Evolutionary conservation across 2,888 invertebrate genomes (phyloP).

Genomic region (Nasonia oneida): DNA sequence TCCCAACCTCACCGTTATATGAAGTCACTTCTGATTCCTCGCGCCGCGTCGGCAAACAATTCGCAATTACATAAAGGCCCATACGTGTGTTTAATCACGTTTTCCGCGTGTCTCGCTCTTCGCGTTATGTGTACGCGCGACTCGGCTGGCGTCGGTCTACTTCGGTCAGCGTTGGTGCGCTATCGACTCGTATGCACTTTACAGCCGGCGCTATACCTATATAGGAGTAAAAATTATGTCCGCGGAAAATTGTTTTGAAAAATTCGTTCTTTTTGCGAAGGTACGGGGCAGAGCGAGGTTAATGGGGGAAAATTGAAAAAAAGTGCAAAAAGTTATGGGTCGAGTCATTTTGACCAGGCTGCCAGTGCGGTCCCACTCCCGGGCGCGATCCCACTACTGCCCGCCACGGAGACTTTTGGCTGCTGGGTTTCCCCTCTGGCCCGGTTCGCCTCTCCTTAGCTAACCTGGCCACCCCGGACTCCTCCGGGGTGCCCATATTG

Average conservation of each 20-base stretch:
- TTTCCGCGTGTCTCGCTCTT: not conserved
- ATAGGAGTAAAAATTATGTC: not conserved
- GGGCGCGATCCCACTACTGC: slow-evolving; percentile 99
- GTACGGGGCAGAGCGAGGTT: not conserved
- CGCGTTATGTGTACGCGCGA: not conserved
- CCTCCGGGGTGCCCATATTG: slow-evolving; percentile 96
- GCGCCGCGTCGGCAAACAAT: slow-evolving; percentile 8
- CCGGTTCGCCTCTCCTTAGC: slow-evolving; percentile 98
- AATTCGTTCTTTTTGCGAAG: slow-evolving; percentile 55
- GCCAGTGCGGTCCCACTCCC: slow-evolving; percentile 94
- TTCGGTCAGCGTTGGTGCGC: not conserved
- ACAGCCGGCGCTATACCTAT: not conserved
- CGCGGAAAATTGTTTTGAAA: slow-evolving; percentile 52
- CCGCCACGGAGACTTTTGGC: slow-evolving; percentile 99
- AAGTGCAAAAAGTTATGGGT: slow-evolving; percentile 83
- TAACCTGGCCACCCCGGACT: slow-evolving; percentile 92
- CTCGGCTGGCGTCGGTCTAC: slow-evolving; percentile 27
- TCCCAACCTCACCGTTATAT: not conserved
- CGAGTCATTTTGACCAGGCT: slow-evolving; percentile 91
- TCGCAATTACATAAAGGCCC: slow-evolving; percentile 7
- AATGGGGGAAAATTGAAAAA: slow-evolving; percentile 67
- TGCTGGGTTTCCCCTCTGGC: slow-evolving; percentile 99
- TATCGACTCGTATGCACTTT: not conserved
- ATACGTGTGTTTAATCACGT: slow-evolving; percentile 15
- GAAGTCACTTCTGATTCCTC: not conserved